Base-by-base conservation (phyloP, 2,888 invertebrate species). In the Oligia strigilis region DNA sequence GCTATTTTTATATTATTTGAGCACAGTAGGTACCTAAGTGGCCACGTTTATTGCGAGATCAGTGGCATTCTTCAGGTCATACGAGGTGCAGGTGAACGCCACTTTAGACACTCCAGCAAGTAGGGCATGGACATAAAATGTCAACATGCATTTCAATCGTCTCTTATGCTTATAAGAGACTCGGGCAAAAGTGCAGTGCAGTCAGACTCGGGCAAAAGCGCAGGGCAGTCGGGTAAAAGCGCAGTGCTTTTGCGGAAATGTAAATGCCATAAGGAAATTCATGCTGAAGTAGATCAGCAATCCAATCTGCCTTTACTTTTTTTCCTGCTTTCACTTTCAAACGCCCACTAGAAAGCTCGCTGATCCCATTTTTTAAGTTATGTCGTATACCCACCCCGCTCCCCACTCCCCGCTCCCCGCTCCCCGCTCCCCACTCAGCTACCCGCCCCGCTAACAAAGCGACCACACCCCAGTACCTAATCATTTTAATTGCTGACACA, bases 401-500 rank as follows among this genome's bases (percentile, higher is more conserved):
- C 29, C 55, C 14, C 75, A 43, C 55, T 55, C 17, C 58, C 23
- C 77, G 55, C 72, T 85, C 84, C 60, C 4, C 49, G 66, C 88
- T 84, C 40, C 36, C n/a, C n/a, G n/a, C n/a, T n/a, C n/a, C n/a
- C 62, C 88, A 81, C 87, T 90, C 82, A 79, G 87, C 90, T 87
- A 49, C 49, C 52, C 49, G 69, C 67, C 9, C 84, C 94, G 93
- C 94, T 91, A 1, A 0, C 82, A 92, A 62, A 83, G 36, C 3
- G 36, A 80, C 93, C 92, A 64, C 86, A 88, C 90, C 88, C 58
- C 67, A 85, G 75, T 88, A 89, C 92, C 93, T 95, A 95, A 96
- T 96, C 94, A 95, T 95, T 95, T 95, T 96, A 96, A 96, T 96
- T 95, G 91, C 95, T 93, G 94, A 92, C 95, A 95, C 94, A 96